Evolutionary conservation across 2,113 vertebrate species (phyloP).

Genomic region (Hyaena hyaena): DNA sequence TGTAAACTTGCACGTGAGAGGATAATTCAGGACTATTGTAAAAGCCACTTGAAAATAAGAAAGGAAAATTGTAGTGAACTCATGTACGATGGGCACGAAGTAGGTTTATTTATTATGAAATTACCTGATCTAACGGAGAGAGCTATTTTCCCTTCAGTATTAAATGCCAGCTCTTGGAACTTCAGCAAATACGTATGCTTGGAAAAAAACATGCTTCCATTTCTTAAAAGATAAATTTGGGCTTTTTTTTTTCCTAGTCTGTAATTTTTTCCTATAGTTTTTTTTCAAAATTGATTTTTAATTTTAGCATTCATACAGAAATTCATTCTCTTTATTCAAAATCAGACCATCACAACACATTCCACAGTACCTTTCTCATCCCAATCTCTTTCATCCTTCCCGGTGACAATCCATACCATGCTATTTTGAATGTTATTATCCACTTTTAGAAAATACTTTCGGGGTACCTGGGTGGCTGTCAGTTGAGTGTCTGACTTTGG

Average conservation of each 20-base stretch:
- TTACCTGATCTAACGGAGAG: background rate
- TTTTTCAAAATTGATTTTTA: conserved; percentile 24
- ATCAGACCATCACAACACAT: background rate
- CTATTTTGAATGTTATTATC: background rate
- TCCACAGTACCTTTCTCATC: background rate
- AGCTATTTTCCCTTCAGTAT: background rate
- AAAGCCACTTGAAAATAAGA: background rate
- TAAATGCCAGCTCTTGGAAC: conserved; percentile 34
- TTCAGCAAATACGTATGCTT: background rate
- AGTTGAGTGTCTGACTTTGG: too few relatives aligned
- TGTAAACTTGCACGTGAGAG: background rate
- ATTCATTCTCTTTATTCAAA: background rate
- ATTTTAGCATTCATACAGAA: background rate
- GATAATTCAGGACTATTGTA: background rate
- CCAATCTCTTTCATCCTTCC: background rate
- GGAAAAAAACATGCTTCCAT: background rate
- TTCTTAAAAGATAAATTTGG: background rate
- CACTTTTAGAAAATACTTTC: too few relatives aligned
- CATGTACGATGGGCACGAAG: background rate
- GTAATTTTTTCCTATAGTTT: background rate
- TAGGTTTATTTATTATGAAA: background rate
- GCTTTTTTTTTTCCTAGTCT: background rate
- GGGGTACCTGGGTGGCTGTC: too few relatives aligned
- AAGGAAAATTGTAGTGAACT: conserved; percentile 5
- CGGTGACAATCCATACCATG: background rate